Evolutionary conservation across 1,140 invertebrate genomes (phyloP), one percentile per base, ranked within the genome.

Genomic region (Eupeodes corollae): DNA sequence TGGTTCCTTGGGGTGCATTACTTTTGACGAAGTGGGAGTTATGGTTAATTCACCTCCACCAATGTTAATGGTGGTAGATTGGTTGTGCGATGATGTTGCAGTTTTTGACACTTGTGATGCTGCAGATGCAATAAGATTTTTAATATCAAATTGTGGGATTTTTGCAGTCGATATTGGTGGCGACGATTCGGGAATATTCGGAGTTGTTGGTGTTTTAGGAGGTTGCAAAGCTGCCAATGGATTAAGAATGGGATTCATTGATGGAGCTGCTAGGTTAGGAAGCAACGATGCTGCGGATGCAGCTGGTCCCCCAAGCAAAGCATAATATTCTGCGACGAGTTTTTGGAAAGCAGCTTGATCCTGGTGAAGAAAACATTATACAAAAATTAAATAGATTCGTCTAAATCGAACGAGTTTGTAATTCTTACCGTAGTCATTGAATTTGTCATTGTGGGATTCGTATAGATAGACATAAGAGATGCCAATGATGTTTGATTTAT

Each of bases 71-170:
- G 40, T 42, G 3, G 40, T 13, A 5, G 40, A 42, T 18, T 16
- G 19, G 13, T 5, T 6, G 6, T 42, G 40, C 5, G 14, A 14
- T 13, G 19, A 13, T 5, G 40, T 16, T 42, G 40, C 19, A 18
- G 40, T 14, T 21, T 42, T 42, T 13, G 15, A 13, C 5, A 21
- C 19, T 42, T 42, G 40, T 16, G 40, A 42, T 13, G 40, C 40
- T 14, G 19, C 15, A 3, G 40, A 42, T 6, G 40, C 40, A 6
- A 42, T 42, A 5, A 42, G 16, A 6, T 16, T 42, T 16, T 42
- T 42, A 6, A 42, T 42, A 42, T 42, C 40, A 18, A 42, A 42
- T 42, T 42, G 40, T 18, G 40, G 40, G 13, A 42, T 13, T 15
- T 42, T 16, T 14, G 40, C 13, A 16, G 15, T 42, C 11, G 15